phyloP scores from a whole-genome alignment of 2,113 vertebrate genomes.

The western clawed frog (Xenopus tropicalis) region DNA sequence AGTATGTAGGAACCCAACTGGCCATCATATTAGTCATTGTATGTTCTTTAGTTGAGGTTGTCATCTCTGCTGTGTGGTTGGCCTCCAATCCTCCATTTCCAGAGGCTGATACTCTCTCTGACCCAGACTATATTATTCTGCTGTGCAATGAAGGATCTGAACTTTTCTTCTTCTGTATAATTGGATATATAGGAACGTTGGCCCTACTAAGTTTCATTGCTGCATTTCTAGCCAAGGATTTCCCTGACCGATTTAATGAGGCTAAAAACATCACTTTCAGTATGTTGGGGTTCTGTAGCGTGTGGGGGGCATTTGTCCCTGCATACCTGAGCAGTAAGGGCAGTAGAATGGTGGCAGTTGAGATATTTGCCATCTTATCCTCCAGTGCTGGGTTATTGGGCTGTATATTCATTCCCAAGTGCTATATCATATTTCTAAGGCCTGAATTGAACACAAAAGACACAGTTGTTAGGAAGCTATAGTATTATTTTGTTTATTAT shows the following conservation, averaged over 20 bases:
- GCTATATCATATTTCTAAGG: constrained; percentile 3
- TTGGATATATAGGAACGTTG: constrained; percentile 22
- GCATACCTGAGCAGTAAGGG: constrained; percentile 7
- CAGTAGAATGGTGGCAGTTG: neutral
- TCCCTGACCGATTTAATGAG: constrained; percentile 27
- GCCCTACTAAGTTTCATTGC: constrained; percentile 12
- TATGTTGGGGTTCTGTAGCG: constrained; percentile 21
- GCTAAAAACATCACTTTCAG: constrained; percentile 25
- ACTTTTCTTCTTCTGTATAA: constrained; percentile 13
- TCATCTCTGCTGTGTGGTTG: constrained; percentile 27
- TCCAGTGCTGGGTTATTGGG: constrained; percentile 8
- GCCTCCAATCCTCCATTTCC: constrained; percentile 6
- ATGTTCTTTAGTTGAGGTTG: neutral
- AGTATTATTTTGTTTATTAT: too few relatives aligned
- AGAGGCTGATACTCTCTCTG: neutral
- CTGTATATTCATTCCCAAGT: constrained; percentile 9
- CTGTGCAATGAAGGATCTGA: constrained; percentile 21
- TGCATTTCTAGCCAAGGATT: constrained; percentile 6
- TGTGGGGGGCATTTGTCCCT: constrained; percentile 23
- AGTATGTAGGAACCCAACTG: neutral
- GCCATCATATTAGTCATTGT: constrained; percentile 3
- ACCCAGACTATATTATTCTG: neutral
- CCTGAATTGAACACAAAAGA: neutral
- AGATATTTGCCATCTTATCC: constrained; percentile 18
- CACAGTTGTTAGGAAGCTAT: too few relatives aligned